Base-by-base conservation (phyloP, 2,888 invertebrate genomes). In the Arctia plantaginis region DNA sequence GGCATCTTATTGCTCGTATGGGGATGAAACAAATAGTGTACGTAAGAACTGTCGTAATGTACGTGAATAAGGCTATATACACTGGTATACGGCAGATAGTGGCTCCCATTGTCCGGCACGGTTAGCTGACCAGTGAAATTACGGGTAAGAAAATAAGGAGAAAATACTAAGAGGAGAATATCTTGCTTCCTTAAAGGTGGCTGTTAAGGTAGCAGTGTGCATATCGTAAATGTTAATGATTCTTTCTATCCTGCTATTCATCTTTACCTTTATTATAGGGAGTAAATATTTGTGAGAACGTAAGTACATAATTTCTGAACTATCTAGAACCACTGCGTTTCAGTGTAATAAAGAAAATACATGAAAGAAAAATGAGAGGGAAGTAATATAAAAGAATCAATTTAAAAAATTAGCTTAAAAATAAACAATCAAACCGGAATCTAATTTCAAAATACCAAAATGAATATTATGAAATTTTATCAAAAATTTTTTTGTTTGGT, bases 1-100 rank as follows among this genome's bases (percentile, higher is more conserved):
- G 84, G 86, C 85, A 92, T 89, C 91, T 68, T 88, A 86, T 80
- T 80, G 86, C 87, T 80, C 88, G 85, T 85, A 88, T 83, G 86
- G 88, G 89, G 89, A 91, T 90, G 91, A 92, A 94, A 94, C 92
- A 91, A 93, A 92, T 90, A 92, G 88, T 86, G 80, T 86, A 88
- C 87, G 87, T 88, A 91, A 91, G 89, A 90, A 88, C 85, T 83
- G 82, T 86, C 85, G 86, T 86, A 89, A 90, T 87, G 82, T 89
- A 90, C 89, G 89, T 86, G 89, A 84, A 90, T 89, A 71, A 74
- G 74, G 72, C 74, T 72, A 70, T 77, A 74, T 78, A 65, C 64
- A 71, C 64, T 72, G 74, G 77, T 82, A 79, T 81, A 89, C 89
- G 86, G 88, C 87, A 87, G 85, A 85, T 90, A 88, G 88, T 88